phyloP scores from a whole-genome alignment of 2,113 vertebrate genomes.

The Junco hyemalis region DNA sequence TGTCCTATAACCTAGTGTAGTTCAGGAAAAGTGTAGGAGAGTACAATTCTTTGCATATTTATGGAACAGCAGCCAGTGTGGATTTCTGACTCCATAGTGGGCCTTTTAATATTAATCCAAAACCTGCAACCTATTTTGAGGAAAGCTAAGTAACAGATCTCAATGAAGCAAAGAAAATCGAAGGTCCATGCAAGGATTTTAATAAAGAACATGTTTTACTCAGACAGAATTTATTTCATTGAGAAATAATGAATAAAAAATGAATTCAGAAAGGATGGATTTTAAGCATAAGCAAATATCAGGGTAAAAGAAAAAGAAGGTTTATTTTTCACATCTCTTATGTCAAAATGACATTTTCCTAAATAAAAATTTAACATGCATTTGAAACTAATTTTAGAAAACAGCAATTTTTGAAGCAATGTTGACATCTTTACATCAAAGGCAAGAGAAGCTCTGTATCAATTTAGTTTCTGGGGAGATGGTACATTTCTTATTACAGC shows the following conservation, averaged over 20 bases:
- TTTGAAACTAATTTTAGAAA: neutral
- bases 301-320: neutral
- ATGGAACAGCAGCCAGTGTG: neutral
- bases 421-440: slow-evolving; percentile 11
- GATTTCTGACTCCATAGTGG: neutral
- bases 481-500: neutral
- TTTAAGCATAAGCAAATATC: neutral
- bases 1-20: neutral
- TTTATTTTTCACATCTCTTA: neutral
- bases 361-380: neutral
- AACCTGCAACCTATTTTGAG: neutral
- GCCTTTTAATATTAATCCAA: neutral
- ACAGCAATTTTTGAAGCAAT: neutral
- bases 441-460: neutral
- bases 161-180: neutral
- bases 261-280: neutral
- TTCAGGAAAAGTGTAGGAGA: neutral
- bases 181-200: neutral
- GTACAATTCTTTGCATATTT: neutral
- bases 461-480: slow-evolving; percentile 18
- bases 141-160: neutral
- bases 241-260: neutral
- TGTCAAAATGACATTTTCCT: neutral
- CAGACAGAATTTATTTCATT: neutral
- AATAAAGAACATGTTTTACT: neutral